Evolutionary conservation across 2,888 invertebrate genomes (phyloP), one percentile per base, ranked within the genome.

Genomic region (Laspeyria flexula): DNA sequence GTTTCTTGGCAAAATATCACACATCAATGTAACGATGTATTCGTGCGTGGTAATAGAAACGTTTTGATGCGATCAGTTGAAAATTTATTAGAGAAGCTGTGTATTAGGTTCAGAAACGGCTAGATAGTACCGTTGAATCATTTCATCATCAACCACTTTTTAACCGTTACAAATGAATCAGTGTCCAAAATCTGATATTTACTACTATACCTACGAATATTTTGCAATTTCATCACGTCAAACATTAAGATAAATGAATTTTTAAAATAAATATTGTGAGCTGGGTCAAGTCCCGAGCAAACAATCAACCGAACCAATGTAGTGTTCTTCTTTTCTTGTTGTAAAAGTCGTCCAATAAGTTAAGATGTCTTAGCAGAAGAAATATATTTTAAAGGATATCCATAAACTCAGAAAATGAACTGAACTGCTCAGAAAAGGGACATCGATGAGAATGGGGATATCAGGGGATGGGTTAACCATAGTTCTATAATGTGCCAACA

Each of bases 221-320:
- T 35, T 16, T 42, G 41, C 35, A 37, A 37, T 21, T 37, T 45
- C 25, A 38, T 25, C 46, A 43, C 48, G 58, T 58, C 41, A 47
- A 25, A 27, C 16, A 43, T 16, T n/a, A 53, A 67, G 58, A 73
- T 72, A 59, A 64, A 75, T 71, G 55, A 63, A 9, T 51, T 66
- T 65, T 62, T 54, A 56, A 70, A 71, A 75, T 73, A 72, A 71
- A 76, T 72, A 70, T 73, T 62, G 44, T 39, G 43, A 49, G 50
- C 52, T 76, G 73, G 78, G 74, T 75, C 67, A 65, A 62, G 63
- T 75, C 73, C 75, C n/a, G 10, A 29, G 30, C 29, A 49, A 42
- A 58, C 34, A 21, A 35, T 13, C 12, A 10, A 31, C 31, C 6
- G 7, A 4, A 3, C 15, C 15, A 38, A 13, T 30, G 45, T 15